phyloP scores from a whole-genome alignment of 1,140 invertebrate genomes.

The Drosophila miranda region DNA sequence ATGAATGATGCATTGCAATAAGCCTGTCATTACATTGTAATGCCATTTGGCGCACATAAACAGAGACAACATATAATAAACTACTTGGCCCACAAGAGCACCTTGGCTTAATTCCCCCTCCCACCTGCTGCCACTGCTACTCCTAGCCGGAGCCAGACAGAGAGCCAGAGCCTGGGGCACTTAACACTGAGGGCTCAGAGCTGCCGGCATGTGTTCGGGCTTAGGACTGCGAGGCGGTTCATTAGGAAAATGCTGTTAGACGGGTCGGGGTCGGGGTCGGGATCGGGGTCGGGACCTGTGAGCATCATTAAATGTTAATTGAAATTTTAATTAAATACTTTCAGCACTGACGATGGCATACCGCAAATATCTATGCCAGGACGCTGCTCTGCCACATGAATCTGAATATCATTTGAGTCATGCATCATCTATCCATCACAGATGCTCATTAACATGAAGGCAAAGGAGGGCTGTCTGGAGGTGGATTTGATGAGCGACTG shows the following conservation, averaged over 20 bases:
- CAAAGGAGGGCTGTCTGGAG: neutral
- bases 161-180: slow-evolving; percentile 23
- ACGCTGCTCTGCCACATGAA: neutral
- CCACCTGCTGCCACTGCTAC: slow-evolving; percentile 4
- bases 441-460: slow-evolving; percentile 8
- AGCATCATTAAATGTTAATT: slow-evolving; percentile 72
- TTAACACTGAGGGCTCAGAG: slow-evolving; percentile 33
- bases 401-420: slow-evolving; percentile 31
- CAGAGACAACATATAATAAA: slow-evolving; percentile 12
- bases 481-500: slow-evolving; percentile 1
- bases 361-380: slow-evolving; percentile 46
- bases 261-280: neutral
- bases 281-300: neutral
- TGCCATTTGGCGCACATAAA: slow-evolving; percentile 31
- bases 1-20: slow-evolving; percentile 46
- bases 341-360: slow-evolving; percentile 62
- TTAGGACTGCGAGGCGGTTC: slow-evolving; percentile 32
- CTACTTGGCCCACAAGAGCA: slow-evolving; percentile 38
- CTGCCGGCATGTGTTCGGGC: slow-evolving; percentile 41
- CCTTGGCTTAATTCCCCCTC: slow-evolving; percentile 44
- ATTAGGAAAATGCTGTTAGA: slow-evolving; percentile 35
- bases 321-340: slow-evolving; percentile 80
- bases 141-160: neutral
- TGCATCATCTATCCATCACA: slow-evolving; percentile 17
- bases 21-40: slow-evolving; percentile 41